These are phyloP conservation scores for Nansenia antarctica DNA, from an alignment of 2,113 vertebrate species.

Conservation along the genomic window DNA sequence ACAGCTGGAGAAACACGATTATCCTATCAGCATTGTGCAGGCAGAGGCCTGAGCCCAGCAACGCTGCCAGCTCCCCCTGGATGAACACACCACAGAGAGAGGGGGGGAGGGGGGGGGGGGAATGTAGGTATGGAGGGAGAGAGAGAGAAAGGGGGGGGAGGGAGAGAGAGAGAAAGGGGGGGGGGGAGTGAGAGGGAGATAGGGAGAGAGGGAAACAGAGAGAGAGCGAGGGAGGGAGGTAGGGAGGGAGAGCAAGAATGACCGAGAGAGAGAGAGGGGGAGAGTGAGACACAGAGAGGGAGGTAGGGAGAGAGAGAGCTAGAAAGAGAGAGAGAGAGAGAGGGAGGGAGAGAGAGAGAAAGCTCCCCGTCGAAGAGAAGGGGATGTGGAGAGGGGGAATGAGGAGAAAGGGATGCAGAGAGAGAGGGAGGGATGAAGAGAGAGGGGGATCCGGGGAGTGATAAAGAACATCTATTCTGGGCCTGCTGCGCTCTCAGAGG, in stretches of 20 bases:
- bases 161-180: conserved; percentile 27
- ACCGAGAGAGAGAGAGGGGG: conserved; percentile 28
- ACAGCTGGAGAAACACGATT: conserved; percentile 61
- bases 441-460: too few species aligned
- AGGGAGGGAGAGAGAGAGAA: conserved; percentile 4
- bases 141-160: neutral
- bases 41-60: conserved; percentile 41
- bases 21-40: conserved; percentile 59
- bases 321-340: conserved; percentile 25
- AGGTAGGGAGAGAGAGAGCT: conserved; percentile 11
- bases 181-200: conserved; percentile 4
- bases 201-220: conserved; percentile 9
- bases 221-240: neutral
- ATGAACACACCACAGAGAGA: conserved; percentile 29
- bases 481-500: conserved; percentile 20
- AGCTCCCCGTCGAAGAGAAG: too few species aligned
- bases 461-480: conserved; percentile 45
- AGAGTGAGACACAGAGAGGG: conserved; percentile 2
- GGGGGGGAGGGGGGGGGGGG: conserved; percentile 12
- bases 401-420: neutral
- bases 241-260: too few species aligned
- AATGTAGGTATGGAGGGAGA: too few species aligned
- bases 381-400: neutral
- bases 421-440: too few species aligned
- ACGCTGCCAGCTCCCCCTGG: conserved; percentile 38